Conservation (phyloP, 2,113 vertebrate species). For the Melanotaenia duboulayi region DNA sequence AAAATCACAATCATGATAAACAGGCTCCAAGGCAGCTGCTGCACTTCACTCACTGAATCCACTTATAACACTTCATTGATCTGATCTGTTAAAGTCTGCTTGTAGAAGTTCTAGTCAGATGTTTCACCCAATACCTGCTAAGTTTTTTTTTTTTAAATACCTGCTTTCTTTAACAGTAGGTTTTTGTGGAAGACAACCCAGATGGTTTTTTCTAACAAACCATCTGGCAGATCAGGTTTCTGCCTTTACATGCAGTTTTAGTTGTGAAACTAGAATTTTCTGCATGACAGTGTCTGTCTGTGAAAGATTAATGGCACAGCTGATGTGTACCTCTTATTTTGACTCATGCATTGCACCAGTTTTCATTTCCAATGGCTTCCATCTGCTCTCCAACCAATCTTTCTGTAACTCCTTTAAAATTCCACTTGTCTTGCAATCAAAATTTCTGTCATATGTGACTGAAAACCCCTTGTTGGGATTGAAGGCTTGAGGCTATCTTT, state of each 20-base stretch:
- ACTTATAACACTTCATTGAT: not conserved
- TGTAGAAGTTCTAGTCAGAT: not conserved
- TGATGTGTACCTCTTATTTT: conserved; percentile 7
- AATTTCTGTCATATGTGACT: conserved; percentile 26
- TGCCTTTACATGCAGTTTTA: not conserved
- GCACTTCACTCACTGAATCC: too few species aligned
- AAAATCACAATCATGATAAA: too few species aligned
- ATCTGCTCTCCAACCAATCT: not conserved
- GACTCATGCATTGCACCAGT: conserved; percentile 24
- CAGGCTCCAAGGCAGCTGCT: too few species aligned
- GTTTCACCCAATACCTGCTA: not conserved
- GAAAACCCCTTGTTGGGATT: conserved; percentile 3
- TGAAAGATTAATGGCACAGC: not conserved
- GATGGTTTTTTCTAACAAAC: not conserved
- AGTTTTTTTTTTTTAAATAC: not conserved
- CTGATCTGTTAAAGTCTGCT: not conserved
- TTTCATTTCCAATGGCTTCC: conserved; percentile 2
- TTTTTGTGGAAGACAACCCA: not conserved
- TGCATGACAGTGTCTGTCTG: not conserved
- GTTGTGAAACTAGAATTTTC: not conserved
- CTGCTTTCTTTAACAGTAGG: not conserved
- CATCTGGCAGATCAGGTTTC: conserved; percentile 2
- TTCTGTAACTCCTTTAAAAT: not conserved
- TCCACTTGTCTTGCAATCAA: conserved; percentile 35
- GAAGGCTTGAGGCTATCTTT: not conserved